These are phyloP conservation scores for Cyphomyrus plagiostoma DNA, from an alignment of 2,113 vertebrate species.

Conservation along the genomic window DNA sequence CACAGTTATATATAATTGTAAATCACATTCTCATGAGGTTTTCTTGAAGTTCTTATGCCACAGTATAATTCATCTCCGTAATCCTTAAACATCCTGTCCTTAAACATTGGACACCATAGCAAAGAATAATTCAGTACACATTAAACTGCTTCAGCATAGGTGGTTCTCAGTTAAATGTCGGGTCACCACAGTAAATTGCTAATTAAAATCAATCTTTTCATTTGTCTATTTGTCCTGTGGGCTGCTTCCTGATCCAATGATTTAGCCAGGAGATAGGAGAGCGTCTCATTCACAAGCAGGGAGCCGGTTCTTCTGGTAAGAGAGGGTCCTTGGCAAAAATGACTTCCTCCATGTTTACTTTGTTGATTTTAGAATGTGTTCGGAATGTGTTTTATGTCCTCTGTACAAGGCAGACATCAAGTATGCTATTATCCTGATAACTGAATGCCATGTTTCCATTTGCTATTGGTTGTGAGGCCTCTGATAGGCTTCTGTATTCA, in stretches of 20 bases:
- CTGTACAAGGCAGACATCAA: background rate
- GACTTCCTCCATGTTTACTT: background rate
- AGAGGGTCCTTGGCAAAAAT: background rate
- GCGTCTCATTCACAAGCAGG: background rate
- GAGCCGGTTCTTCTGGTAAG: background rate
- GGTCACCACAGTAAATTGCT: background rate
- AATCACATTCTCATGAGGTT: background rate
- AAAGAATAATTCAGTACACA: background rate
- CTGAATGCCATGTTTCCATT: background rate
- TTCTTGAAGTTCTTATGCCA: background rate
- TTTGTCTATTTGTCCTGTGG: background rate
- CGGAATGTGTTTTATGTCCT: background rate
- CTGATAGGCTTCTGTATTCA: background rate
- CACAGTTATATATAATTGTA: background rate
- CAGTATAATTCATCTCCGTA: background rate
- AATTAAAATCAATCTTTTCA: constrained; percentile 4
- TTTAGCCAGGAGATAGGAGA: background rate
- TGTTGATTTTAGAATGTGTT: background rate
- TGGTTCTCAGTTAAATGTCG: background rate
- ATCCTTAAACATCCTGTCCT: background rate
- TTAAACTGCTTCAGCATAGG: background rate
- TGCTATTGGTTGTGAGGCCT: background rate
- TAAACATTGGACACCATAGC: background rate
- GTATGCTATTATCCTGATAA: background rate
- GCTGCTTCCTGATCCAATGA: background rate